Base-by-base conservation (phyloP, 1,140 invertebrate genomes). In the Drosophila hydei region DNA sequence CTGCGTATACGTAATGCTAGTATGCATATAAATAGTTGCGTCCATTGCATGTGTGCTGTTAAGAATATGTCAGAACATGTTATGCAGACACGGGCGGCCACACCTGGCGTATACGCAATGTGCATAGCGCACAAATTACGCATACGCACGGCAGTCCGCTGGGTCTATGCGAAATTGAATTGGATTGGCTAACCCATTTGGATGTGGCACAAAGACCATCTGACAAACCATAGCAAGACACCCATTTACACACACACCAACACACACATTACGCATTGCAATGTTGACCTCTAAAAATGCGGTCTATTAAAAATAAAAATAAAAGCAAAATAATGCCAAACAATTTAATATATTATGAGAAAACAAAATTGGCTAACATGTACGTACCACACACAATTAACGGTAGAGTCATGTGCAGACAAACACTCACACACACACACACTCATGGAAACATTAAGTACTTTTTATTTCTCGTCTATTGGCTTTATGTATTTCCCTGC, bases 241-340 rank as follows among this genome's bases (percentile, higher is more conserved):
- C 62, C 51, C 62, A 47, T 33, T 42, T 19, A 21, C 6, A 48
- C 43, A 52, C 33, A 25, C 23, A 48, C n/a, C 7, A 0, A n/a
- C 12, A 48, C 3, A 8, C n/a, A 19, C 27, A 18, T 51, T 58
- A 23, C 12, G 62, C 74, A 84, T 84, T 85, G 81, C 81, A 87
- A 75, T 77, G 81, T 74, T 85, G 81, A 85, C 81, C 81, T 85
- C 81, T 87, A 87, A 85, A 85, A 85, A 71, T 68, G 77, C 83
- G 77, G 81, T 85, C 81, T 85, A 85, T 75, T 83, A 81, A 81
- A 81, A 74, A 64, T 23, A 69, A 43, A 61, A 68, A 63, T 40
- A 63, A 58, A 72, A 51, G 36, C 43, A 52, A 18, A 43, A 45
- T 43, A 51, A 54, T 18, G 63, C 11, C 64, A 42, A 73, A 79